Percentiles rank a stretch among this genome's conserved stretches.
Evolutionary conservation across 2,888 invertebrate species (phyloP).

Genomic region (Polyommatus icarus): DNA sequence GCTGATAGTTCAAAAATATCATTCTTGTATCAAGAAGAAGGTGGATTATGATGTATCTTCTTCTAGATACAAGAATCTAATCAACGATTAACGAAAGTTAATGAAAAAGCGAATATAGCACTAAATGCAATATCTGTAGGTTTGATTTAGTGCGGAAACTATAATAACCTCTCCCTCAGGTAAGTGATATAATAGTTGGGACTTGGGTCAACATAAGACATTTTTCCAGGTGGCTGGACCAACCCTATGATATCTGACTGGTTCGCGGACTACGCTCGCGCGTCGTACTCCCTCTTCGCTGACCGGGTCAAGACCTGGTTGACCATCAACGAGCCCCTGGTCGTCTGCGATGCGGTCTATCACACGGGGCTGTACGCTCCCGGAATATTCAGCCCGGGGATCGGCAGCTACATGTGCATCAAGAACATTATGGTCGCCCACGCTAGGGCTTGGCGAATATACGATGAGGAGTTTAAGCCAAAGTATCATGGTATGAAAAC

Average conservation of each 20-base stretch:
- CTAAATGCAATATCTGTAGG: no score
- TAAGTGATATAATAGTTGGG: no score
- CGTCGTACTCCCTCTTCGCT: slow-evolving; percentile 78
- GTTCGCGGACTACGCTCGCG: slow-evolving; percentile 81
- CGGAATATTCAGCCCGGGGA: slow-evolving; percentile 53
- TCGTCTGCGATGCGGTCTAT: slow-evolving; percentile 63
- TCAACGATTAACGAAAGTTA: no score
- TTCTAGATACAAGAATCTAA: no score
- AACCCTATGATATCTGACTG: slow-evolving; percentile 82
- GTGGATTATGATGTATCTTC: no score
- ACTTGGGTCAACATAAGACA: no score
- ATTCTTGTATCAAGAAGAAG: no score
- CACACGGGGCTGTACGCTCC: slow-evolving; percentile 63
- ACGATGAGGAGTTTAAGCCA: slow-evolving; percentile 76
- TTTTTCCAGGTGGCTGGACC: slow-evolving; percentile 81
- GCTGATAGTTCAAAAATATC: no score
- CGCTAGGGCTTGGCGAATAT: slow-evolving; percentile 82
- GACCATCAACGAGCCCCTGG: slow-evolving; percentile 85
- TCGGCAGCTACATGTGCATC: slow-evolving; percentile 80
- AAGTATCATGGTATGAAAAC: slow-evolving; percentile 63
- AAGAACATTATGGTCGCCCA: slow-evolving; percentile 86
- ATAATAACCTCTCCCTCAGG: no score
- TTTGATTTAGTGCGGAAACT: no score
- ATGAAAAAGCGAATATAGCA: no score
- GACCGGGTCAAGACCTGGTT: slow-evolving; percentile 84